Base-by-base conservation (phyloP, 2,113 vertebrate genomes). In the Potamarius usumacintae region DNA sequence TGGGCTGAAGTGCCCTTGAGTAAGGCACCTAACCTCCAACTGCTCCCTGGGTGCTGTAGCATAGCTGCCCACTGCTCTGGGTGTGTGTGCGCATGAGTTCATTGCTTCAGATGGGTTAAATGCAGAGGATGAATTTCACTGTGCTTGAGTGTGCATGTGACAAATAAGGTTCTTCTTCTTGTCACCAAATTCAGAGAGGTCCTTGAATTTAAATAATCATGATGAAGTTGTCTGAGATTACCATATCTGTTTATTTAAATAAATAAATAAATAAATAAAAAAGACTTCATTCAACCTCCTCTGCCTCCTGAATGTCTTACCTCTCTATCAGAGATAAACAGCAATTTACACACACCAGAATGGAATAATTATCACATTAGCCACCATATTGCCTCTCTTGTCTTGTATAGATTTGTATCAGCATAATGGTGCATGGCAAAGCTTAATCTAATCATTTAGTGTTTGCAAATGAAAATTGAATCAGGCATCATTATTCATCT, bases 351-450 rank as follows among this genome's bases (percentile, higher is more conserved):
- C 60, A 30, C 78, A 84, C 9, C 76, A 65, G 42, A 80, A 88
- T 84, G 81, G 50, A 86, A 78, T 50, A 86, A 78, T 86, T 22
- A 82, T 20, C 72, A 88, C n/a, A 80, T 78, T 62, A 67, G 74
- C 63, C 83, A 15, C 65, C 67, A 50, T 78, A 72, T 27, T 85
- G 81, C 76, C 69, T 78, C 9, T 71, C 62, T 67, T 58, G 81
- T 69, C 60, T 85, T 76, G 78, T 52, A 85, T 82, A 60, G 72
- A 71, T 83, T 76, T 83, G 83, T 48, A 71, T 72, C 80, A 42
- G 20, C 14, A 7, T 79, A 90, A 80, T 82, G 69, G 63, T 60
- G 85, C 87, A 88, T 86, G 80, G 76, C 76, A 48, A 83, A 6
- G 62, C 81, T 65, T 85, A 85, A 86, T 84, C 63, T 79, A 63